These are phyloP conservation scores for Clivina fossor DNA, from an alignment of 2,888 invertebrate genomes.

Conservation along the genomic window DNA sequence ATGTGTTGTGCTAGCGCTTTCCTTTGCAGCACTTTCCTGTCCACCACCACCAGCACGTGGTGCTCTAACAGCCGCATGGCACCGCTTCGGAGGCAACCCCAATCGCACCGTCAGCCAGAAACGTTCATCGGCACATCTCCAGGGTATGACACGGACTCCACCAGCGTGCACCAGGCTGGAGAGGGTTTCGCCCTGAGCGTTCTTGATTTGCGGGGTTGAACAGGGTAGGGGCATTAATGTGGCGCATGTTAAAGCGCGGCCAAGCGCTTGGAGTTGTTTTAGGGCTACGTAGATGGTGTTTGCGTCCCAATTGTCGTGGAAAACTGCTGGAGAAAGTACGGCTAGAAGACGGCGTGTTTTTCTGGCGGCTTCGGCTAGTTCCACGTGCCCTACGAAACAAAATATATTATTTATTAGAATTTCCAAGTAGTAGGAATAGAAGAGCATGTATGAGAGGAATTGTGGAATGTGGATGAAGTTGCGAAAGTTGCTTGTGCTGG, in stretches of 20 bases:
- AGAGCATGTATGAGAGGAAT: no score
- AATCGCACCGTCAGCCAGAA: slow-evolving; percentile 69
- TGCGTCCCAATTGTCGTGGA: slow-evolving; percentile 55
- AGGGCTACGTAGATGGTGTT: slow-evolving; percentile 51
- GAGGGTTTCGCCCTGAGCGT: slow-evolving; percentile 56
- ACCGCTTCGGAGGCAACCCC: slow-evolving; percentile 59
- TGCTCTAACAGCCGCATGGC: background rate
- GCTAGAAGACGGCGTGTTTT: slow-evolving; percentile 56
- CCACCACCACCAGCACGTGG: background rate
- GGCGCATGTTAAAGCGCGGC: slow-evolving; percentile 48
- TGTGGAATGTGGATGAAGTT: no score
- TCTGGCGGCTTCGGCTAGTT: slow-evolving; percentile 58
- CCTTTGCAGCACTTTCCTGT: background rate
- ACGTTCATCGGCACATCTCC: slow-evolving; percentile 52
- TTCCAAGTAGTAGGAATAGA: no score
- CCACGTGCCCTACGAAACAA: slow-evolving; percentile 58
- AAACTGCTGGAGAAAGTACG: slow-evolving; percentile 54
- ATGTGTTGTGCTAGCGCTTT: slow-evolving; percentile 23
- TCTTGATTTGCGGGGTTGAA: slow-evolving; percentile 48
- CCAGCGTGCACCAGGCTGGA: slow-evolving; percentile 52
- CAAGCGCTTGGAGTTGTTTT: slow-evolving; percentile 53
- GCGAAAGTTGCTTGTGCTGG: no score
- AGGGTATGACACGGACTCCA: background rate
- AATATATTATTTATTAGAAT: background rate
- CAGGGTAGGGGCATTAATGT: slow-evolving; percentile 53